phyloP scores from a whole-genome alignment of 2,797 vertebrate genomes.

The Sebastes baramenuke region DNA sequence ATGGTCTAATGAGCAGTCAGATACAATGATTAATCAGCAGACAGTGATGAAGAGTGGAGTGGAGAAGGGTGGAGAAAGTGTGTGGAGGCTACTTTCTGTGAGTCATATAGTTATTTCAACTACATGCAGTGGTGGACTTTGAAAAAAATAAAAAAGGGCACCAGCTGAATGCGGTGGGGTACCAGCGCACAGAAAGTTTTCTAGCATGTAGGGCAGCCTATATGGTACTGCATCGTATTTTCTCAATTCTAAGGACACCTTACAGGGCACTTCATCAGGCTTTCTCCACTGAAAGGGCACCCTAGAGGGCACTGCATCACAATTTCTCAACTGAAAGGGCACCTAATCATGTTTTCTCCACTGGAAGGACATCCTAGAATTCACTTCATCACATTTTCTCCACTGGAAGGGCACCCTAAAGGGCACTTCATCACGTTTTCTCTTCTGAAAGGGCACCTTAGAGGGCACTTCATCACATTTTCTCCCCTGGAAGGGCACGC shows the following conservation, averaged over 20 bases:
- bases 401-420: too few species aligned
- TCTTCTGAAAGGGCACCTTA: accelerated
- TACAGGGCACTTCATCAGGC: not conserved
- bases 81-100: not conserved
- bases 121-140: not conserved
- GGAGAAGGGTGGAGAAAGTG: not conserved
- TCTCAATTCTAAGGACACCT: too few species aligned
- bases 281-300: too few species aligned
- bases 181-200: not conserved
- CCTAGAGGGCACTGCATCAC: too few species aligned
- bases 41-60: slow-evolving; percentile 37
- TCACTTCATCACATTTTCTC: too few species aligned
- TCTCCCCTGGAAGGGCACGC: accelerated
- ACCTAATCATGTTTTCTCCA: too few species aligned
- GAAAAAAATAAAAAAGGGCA: not conserved
- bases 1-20: slow-evolving; percentile 65
- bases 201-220: not conserved
- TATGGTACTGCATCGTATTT: too few species aligned
- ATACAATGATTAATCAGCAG: slow-evolving; percentile 66
- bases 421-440: too few species aligned
- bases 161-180: not conserved
- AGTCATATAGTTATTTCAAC: not conserved
- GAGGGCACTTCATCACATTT: too few species aligned
- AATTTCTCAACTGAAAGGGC: accelerated
- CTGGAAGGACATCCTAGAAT: accelerated